These are phyloP conservation scores for Liparis tanakae DNA, from an alignment of 2,797 vertebrate species.

Conservation along the genomic window DNA sequence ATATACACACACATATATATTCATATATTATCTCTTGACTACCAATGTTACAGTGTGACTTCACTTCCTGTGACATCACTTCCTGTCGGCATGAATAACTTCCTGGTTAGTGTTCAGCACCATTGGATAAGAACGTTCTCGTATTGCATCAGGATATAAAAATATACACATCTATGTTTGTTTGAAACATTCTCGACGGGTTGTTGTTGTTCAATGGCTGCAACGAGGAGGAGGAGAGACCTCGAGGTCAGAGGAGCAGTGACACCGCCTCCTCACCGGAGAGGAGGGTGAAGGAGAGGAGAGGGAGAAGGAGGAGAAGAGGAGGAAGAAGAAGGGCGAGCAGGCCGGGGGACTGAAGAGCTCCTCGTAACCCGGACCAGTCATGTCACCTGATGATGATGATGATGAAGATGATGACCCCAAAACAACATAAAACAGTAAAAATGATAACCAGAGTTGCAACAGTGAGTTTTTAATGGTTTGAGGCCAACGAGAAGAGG, in stretches of 20 bases:
- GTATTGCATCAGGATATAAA: slow-evolving; percentile 89
- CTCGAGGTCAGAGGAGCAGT: too few species aligned
- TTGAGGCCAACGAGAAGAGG: slow-evolving; percentile 69
- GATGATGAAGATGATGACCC: slow-evolving; percentile 19
- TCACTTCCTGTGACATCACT: slow-evolving; percentile 66
- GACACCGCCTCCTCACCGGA: too few species aligned
- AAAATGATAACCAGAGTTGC: slow-evolving; percentile 58
- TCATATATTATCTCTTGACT: slow-evolving; percentile 70
- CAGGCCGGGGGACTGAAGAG: slow-evolving; percentile 42
- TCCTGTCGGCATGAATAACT: slow-evolving; percentile 82
- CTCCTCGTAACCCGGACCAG: slow-evolving; percentile 30
- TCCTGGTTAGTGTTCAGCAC: slow-evolving; percentile 86
- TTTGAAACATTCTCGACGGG: slow-evolving; percentile 81
- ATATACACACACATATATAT: slow-evolving; percentile 62
- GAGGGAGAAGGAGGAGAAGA: not conserved
- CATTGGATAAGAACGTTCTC: slow-evolving; percentile 87
- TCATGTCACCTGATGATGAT: slow-evolving; percentile 39
- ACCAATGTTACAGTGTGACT: slow-evolving; percentile 81
- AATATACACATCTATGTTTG: slow-evolving; percentile 85
- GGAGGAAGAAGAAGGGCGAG: slow-evolving; percentile 38
- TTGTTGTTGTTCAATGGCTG: slow-evolving; percentile 85
- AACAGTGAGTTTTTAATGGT: slow-evolving; percentile 66
- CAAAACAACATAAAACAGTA: slow-evolving; percentile 40
- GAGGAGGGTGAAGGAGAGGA: too few species aligned
- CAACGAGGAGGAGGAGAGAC: slow-evolving; percentile 75